Evolutionary conservation across 2,113 vertebrate species (phyloP).

Genomic region (Caranx melampygus): DNA sequence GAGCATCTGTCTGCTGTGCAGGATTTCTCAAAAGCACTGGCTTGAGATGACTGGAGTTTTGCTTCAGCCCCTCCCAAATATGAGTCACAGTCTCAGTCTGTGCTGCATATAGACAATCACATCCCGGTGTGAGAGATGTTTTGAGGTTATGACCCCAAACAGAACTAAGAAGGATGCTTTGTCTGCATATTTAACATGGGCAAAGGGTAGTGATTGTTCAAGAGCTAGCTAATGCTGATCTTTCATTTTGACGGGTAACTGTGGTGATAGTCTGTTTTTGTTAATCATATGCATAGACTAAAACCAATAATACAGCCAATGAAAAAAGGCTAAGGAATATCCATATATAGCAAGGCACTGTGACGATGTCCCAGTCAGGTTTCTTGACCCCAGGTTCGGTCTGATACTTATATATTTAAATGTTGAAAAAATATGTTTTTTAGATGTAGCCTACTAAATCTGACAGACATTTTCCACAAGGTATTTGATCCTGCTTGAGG

Average conservation of each 20-base stretch:
- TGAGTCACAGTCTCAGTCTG: constrained; percentile 51
- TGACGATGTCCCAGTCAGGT: no score
- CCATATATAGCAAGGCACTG: no score
- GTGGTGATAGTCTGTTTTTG: no score
- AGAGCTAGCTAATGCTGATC: neutral
- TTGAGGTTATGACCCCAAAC: neutral
- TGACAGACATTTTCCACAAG: no score
- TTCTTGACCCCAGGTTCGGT: no score
- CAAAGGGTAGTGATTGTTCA: neutral
- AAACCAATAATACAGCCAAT: no score
- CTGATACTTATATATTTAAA: no score
- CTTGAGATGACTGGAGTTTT: constrained; percentile 38
- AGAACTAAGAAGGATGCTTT: neutral
- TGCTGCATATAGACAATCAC: constrained; percentile 18
- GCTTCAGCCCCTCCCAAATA: constrained; percentile 37
- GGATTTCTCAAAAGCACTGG: constrained; percentile 39
- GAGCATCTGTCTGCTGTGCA: constrained; percentile 51
- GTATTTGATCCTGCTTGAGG: no score
- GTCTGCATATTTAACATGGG: neutral
- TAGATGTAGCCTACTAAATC: no score
- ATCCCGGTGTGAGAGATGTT: constrained; percentile 44
- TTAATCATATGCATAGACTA: no score
- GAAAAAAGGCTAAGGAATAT: no score
- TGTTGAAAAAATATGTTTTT: no score
- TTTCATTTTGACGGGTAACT: neutral